Base-by-base conservation (phyloP, 2,113 vertebrate genomes). In the Lonchura striata region DNA sequence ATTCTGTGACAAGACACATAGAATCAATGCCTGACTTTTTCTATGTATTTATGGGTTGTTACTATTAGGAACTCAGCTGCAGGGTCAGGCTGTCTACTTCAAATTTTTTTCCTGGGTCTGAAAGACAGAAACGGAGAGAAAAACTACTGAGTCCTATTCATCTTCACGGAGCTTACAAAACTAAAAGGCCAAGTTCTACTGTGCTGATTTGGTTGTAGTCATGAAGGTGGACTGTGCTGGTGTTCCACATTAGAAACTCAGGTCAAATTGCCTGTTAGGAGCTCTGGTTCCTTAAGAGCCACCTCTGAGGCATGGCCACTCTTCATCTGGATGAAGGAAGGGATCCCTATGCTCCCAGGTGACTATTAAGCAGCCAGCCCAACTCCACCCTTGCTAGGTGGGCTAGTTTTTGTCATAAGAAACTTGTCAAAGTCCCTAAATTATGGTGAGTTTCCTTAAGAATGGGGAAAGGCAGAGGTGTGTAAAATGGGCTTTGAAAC, bases 391-490 rank as follows among this genome's bases (percentile, higher is more conserved):
- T 70, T 56, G 19, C 13, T 72, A 25, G 8, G 15, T 13, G 37
- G 23, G 27, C 15, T 80, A 20, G 19, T 59, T 64, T 21, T 57
- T 74, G 53, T 10, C n/a, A 37, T 25, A 47, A 33, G 22, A 12
- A 74, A 46, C 17, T 61, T 65, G 10, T 18, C 3, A 1, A 65
- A 42, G 7, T 49, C 20, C 21, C 25, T 50, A 50, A 65, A 79
- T 56, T 49, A 13, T 30, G 13, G 10, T 39, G 21, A 50, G 13
- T 80, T 68, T 54, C 30, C 69, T 69, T 30, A 69, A 44, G n/a
- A 82, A 72, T 0, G 2, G 16, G 5, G 11, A 50, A 41, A 70
- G 14, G 31, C 5, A 0, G 10, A 49, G 6, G 3, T 46, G 27
- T 64, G 28, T 21, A 54, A 68, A 90, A 30, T 9, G 14, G 70